These are phyloP conservation scores for Gymnarchus niloticus DNA, from an alignment of 2,113 vertebrate genomes.

Conservation along the genomic window DNA sequence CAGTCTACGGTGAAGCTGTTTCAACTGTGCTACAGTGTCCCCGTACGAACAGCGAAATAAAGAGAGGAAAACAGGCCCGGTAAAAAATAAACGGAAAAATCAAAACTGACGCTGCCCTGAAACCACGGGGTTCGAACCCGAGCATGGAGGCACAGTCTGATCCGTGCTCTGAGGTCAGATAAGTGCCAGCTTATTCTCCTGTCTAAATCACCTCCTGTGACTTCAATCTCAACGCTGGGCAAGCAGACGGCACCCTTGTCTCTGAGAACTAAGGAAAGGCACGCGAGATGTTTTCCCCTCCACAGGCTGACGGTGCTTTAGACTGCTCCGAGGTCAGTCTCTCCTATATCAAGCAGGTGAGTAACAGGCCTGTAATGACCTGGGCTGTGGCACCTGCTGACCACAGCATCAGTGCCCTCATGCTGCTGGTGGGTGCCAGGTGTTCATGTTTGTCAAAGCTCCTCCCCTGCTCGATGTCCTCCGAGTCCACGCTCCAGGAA, in stretches of 20 bases:
- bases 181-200: background rate
- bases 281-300: background rate
- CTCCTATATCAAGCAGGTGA: constrained; percentile 40
- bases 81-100: no score
- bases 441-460: constrained; percentile 28
- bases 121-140: no score
- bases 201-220: background rate
- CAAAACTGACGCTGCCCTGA: no score
- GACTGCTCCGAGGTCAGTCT: constrained; percentile 38
- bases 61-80: no score
- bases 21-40: no score
- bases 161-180: no score
- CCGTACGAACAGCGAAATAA: no score
- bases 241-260: background rate
- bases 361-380: constrained; percentile 45
- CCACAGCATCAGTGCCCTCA: constrained; percentile 43
- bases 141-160: no score
- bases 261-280: constrained; percentile 5
- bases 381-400: constrained; percentile 43
- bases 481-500: constrained; percentile 20
- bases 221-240: constrained; percentile 10
- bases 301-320: background rate
- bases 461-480: constrained; percentile 30
- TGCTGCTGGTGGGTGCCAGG: constrained; percentile 32
- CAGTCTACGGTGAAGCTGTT: no score